Conservation (phyloP, 2,113 vertebrate species). For the Ondatra zibethicus region DNA sequence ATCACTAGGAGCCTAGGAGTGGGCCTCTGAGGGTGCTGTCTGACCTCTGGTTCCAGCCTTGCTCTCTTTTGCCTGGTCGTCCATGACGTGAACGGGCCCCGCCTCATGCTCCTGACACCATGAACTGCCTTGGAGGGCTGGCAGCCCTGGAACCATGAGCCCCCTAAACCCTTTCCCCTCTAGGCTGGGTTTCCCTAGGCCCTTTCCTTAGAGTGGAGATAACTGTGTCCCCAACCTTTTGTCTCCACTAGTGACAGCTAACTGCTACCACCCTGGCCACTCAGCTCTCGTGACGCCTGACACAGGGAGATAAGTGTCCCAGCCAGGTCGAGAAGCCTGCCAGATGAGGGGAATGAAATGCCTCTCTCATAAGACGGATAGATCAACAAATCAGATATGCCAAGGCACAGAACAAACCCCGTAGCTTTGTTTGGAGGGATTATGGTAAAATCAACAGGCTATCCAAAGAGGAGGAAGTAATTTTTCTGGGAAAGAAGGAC, state of each 20-base stretch:
- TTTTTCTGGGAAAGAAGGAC: background rate
- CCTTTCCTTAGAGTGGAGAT: background rate
- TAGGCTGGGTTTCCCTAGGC: background rate
- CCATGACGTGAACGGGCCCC: background rate
- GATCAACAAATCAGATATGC: background rate
- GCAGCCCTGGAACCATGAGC: background rate
- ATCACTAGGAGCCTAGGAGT: background rate
- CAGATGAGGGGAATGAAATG: background rate
- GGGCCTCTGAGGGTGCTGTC: background rate
- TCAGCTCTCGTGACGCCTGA: background rate
- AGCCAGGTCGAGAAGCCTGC: too few species aligned
- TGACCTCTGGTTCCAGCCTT: background rate
- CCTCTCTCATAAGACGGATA: background rate
- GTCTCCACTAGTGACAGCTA: background rate
- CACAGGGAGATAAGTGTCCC: background rate
- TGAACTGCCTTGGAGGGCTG: too few species aligned
- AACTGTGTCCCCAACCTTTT: background rate
- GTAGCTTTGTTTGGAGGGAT: background rate
- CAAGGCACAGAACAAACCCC: background rate
- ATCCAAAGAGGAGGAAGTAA: background rate
- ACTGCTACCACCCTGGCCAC: background rate
- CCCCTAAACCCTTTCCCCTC: background rate
- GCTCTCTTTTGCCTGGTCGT: background rate
- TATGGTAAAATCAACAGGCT: background rate
- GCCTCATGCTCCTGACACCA: too few species aligned